Evolutionary conservation across 2,113 vertebrate genomes (phyloP), one percentile per base, ranked within the genome.

Genomic region (Psilopsiagon aymara): DNA sequence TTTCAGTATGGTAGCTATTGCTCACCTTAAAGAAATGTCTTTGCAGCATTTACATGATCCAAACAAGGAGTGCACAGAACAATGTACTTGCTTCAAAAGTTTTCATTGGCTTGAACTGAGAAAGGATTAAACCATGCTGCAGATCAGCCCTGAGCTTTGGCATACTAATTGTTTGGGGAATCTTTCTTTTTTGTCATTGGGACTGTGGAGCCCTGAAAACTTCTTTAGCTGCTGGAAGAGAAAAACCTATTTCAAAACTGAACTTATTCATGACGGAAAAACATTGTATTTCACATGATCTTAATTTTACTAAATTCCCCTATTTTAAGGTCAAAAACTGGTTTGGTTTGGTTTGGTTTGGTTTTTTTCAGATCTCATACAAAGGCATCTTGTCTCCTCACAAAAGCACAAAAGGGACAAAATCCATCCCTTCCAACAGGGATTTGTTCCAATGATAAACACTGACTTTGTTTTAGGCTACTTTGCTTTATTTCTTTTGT

Each of bases 291-390:
- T 88, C 51, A 46, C 35, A 86, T 71, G 23, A 78, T 84, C 46
- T 39, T 89, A 62, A 68, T 94, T 94, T 88, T 79, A 95, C 19
- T 27, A 75, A 47, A 25, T 71, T 88, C 17, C 66, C 17, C 41
- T 86, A 63, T 78, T 94, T 94, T 89, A 71, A 78, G 43, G 43
- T 90, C 23, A 81, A 88, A 86, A 94, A 31, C 46, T n/a, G 10
- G 20, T 59, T 59, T 35, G 57, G 13, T 24, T 59, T 59, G n/a
- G 33, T 24, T 35, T n/a, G n/a, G n/a, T n/a, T n/a, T n/a, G n/a
- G n/a, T n/a, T 63, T 85, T 91, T 92, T 88, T 49, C 82, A 69
- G 28, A 66, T 63, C 33, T 85, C 62, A 31, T 18, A 69, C 86
- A 92, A 92, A 87, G 62, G 17, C 73, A 53, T 90, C 49, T 95